Conservation (phyloP, 2,797 vertebrate genomes). For the Sebastes nivosus region DNA sequence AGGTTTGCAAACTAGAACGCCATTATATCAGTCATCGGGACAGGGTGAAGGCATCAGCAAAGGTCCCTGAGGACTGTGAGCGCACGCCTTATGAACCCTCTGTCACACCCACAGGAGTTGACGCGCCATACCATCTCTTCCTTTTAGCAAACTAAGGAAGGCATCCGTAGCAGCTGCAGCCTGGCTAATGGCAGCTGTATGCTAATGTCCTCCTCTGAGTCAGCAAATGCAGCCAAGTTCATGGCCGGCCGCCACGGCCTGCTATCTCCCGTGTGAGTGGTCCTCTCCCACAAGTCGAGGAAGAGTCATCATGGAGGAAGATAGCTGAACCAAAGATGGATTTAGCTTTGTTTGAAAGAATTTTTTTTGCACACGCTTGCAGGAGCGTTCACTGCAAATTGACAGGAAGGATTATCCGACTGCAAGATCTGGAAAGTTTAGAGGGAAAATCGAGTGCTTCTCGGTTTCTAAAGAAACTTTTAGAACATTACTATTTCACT, state of each 20-base stretch:
- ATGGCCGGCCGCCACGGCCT: slow-evolving; percentile 51
- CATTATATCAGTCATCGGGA: slow-evolving; percentile 34
- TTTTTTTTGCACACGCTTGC: slow-evolving; percentile 22
- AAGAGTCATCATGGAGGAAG: slow-evolving; percentile 28
- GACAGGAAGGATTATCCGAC: slow-evolving; percentile 2
- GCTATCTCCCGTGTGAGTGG: slow-evolving; percentile 41
- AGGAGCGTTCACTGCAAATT: neutral
- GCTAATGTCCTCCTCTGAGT: slow-evolving; percentile 78
- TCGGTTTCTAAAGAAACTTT: neutral
- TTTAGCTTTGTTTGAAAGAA: slow-evolving; percentile 16
- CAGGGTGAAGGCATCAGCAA: slow-evolving; percentile 7
- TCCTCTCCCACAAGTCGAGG: slow-evolving; percentile 29
- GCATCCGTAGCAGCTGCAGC: slow-evolving; percentile 65
- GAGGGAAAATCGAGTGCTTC: neutral
- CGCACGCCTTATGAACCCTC: slow-evolving; percentile 17
- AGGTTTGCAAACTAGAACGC: slow-evolving; percentile 1
- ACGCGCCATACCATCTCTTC: slow-evolving; percentile 10
- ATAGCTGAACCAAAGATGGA: neutral
- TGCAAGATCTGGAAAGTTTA: slow-evolving; percentile 2
- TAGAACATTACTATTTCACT: neutral
- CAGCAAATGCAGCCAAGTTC: slow-evolving; percentile 70
- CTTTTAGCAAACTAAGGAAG: slow-evolving; percentile 47
- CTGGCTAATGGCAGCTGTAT: slow-evolving; percentile 78
- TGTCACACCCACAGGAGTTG: slow-evolving; percentile 9
- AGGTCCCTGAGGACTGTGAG: slow-evolving; percentile 21